These are phyloP conservation scores for Puffinus mauretanicus DNA, from an alignment of 2,113 vertebrate genomes.

Conservation along the genomic window DNA sequence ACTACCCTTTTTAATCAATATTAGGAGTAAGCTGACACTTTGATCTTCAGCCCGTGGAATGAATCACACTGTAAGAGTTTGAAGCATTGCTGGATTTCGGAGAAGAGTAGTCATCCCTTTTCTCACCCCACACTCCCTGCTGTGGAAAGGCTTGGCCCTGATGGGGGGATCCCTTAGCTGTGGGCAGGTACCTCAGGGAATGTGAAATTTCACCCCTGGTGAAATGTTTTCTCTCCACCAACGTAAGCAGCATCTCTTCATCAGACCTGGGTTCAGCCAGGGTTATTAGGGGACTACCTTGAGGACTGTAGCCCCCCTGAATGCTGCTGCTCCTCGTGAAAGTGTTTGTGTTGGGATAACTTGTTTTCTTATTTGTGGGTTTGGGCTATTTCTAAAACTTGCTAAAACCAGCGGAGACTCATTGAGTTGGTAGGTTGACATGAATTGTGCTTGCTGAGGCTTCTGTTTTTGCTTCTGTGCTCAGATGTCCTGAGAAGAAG, in stretches of 20 bases:
- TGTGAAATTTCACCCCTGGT: neutral
- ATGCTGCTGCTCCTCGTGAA: neutral
- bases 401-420: neutral
- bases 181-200: neutral
- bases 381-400: neutral
- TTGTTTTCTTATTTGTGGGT: neutral
- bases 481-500: neutral
- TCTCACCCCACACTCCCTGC: neutral
- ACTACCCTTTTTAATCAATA: conserved; percentile 23
- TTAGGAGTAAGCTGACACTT: neutral
- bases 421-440: neutral
- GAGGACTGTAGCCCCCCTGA: neutral
- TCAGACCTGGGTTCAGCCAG: neutral
- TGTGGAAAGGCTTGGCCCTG: neutral
- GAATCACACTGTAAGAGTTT: neutral
- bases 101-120: neutral
- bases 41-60: conserved; percentile 1
- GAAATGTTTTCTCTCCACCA: neutral
- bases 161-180: neutral
- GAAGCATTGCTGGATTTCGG: neutral
- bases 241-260: neutral
- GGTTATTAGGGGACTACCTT: neutral
- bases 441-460: neutral
- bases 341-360: neutral
- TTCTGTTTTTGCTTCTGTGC: neutral